Evolutionary conservation across 2,797 vertebrate species (phyloP).

Genomic region (Silurus aristotelis): DNA sequence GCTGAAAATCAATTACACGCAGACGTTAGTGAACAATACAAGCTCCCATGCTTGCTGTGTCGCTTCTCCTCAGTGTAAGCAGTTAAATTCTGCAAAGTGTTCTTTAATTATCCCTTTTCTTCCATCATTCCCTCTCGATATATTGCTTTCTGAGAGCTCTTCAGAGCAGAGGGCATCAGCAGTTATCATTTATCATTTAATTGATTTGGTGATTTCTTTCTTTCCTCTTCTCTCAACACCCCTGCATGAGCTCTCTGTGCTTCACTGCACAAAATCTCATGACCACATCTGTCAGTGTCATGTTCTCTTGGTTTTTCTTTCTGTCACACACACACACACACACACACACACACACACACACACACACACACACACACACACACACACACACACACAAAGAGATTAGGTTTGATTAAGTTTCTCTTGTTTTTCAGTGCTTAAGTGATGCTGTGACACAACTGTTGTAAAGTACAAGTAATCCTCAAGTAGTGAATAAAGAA

Average conservation of each 20-base stretch:
- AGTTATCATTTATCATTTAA: constrained; percentile 58
- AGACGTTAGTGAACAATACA: constrained; percentile 7
- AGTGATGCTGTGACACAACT: background rate
- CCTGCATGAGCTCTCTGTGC: constrained; percentile 40
- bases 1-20: constrained; percentile 31
- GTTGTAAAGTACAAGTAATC: background rate
- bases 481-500: background rate
- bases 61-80: background rate
- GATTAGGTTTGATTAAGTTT: constrained; percentile 7
- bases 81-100: constrained; percentile 28
- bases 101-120: constrained; percentile 24
- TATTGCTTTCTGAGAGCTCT: constrained; percentile 17
- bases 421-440: background rate
- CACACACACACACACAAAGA: background rate
- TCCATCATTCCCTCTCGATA: background rate
- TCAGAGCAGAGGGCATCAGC: constrained; percentile 40
- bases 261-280: constrained; percentile 46
- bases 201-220: constrained; percentile 41
- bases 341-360: background rate
- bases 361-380: background rate
- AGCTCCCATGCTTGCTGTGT: background rate
- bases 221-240: constrained; percentile 37
- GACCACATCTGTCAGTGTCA: constrained; percentile 10
- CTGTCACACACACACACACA: background rate
- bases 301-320: background rate